Conservation (phyloP, 2,888 invertebrate species). For the Sipunculus nudus region DNA sequence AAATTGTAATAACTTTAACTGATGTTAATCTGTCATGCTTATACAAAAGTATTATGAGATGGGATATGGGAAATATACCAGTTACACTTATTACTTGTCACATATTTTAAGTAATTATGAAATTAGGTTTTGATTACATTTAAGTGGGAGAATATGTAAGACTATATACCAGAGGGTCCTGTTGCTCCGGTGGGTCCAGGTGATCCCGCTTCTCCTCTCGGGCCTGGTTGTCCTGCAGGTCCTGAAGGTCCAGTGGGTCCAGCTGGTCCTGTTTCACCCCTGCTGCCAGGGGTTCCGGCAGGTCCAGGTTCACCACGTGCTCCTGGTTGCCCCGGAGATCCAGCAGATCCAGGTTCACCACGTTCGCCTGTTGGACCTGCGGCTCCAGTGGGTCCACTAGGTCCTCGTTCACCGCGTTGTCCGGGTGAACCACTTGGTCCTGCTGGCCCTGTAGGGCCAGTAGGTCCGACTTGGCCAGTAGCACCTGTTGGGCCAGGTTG, state of each 20-base stretch:
- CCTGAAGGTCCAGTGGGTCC: not conserved
- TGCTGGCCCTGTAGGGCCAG: constrained; percentile 7
- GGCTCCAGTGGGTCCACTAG: constrained; percentile 15
- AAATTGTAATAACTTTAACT: no score
- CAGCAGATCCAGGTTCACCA: constrained; percentile 7
- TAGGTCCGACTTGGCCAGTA: constrained; percentile 11
- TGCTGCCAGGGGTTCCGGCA: not conserved
- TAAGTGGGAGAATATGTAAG: no score
- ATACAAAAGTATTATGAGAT: no score
- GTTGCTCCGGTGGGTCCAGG: constrained; percentile 18
- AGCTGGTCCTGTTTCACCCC: not conserved
- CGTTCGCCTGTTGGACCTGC: constrained; percentile 19
- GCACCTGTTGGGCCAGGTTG: constrained; percentile 19
- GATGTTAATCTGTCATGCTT: no score
- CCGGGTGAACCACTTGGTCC: constrained; percentile 18
- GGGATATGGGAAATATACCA: no score
- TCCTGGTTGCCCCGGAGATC: constrained; percentile 1
- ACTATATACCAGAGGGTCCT: constrained; percentile 40
- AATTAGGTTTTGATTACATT: no score
- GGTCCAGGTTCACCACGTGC: not conserved
- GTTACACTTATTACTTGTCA: no score
- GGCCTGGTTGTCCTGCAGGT: constrained; percentile 4
- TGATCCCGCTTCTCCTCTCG: constrained; percentile 2
- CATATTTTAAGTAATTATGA: no score
- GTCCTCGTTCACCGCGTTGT: constrained; percentile 5